Evolutionary conservation across 2,113 vertebrate species (phyloP), one percentile per base, ranked within the genome.

Genomic region (Rhinichthys klamathensis): DNA sequence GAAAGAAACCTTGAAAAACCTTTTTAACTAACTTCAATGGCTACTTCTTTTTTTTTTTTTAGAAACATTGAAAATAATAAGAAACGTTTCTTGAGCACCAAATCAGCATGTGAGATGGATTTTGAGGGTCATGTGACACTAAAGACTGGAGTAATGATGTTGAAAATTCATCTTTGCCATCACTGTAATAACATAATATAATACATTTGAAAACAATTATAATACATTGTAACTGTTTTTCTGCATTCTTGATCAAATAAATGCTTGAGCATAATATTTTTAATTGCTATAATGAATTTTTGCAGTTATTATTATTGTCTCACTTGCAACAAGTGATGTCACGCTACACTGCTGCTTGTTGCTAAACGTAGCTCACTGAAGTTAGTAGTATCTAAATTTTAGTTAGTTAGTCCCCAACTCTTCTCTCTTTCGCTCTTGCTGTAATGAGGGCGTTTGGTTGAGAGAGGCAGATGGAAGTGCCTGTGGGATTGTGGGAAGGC

Each of bases 401-500:
- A 65, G 15, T 61, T 46, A 65, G 23, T 46, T 46, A 65, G 23
- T 63, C 7, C 60, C 25, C 90, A 90, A 89, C 90, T 91, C 88
- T 89, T 89, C 84, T 89, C 92, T 91, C 88, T 91, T 21, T 35
- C 74, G 30, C 84, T 89, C 65, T 81, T 77, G 85, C 79, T 87
- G 87, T 92, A 94, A 93, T 92, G 92, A 92, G 91, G 90, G 84
- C 88, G 74, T 89, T 86, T 80, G 78, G 92, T 91, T 88, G 86
- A 90, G 89, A 85, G 80, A 89, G 91, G 88, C 91, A 94, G 92
- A 94, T 94, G 93, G 93, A 92, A 89, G 73, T 67, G 92, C 93
- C 93, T 92, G 84, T 89, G 91, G 92, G 92, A 93, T 89, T 88
- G 87, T 78, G 88, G 88, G 90, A 90, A 90, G 90, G 84, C 83